Base-by-base conservation (phyloP, 1,140 invertebrate species). In the Calycopis cecrops region DNA sequence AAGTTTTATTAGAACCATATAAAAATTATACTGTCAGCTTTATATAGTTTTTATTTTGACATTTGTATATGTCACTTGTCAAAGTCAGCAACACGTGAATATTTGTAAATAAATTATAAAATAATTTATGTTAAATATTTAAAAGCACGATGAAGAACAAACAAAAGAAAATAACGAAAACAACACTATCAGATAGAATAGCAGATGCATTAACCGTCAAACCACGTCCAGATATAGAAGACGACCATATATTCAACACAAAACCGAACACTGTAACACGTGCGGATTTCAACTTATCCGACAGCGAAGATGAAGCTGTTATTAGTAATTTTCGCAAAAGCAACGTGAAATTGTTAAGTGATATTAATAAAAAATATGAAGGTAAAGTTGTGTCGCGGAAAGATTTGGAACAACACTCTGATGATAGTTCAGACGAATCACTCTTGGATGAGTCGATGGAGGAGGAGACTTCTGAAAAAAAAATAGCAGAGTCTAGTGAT, bases 361-460 rank as follows among this genome's bases (percentile, higher is more conserved):
- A 94, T 61, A 68, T 91, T 21, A 93, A 93, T 79, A 88, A 90
- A 57, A 92, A 92, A 55, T 96, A 96, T 79, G 90, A 90, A 47
- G 94, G 94, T 0, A 91, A 91, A 86, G 92, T 93, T 48, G 79
- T 90, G 17, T 91, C 90, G 3, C 63, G 73, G n/a, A 80, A 85
- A 51, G 71, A 84, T 28, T 60, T 88, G 1, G 60, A 69, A 49
- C 33, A 37, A 33, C 21, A 34, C 40, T 50, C 57, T 14, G 62
- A 61, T 18, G 54, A 61, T 40, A 61, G 42, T 50, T 62, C 50
- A 65, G 48, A 62, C 7, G 38, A 61, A 28, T 28, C 21, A 28
- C 2, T 28, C 21, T 6, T 6, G 6, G 21, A 6, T 33, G 21
- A 56, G 17, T 37, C 33, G 11, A 42, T 28, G 49, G 47, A 33